Percentiles rank a stretch among this genome's conserved stretches.
These are phyloP conservation scores for Toxostoma redivivum DNA, from an alignment of 2,113 vertebrate genomes.

Conservation along the genomic window DNA sequence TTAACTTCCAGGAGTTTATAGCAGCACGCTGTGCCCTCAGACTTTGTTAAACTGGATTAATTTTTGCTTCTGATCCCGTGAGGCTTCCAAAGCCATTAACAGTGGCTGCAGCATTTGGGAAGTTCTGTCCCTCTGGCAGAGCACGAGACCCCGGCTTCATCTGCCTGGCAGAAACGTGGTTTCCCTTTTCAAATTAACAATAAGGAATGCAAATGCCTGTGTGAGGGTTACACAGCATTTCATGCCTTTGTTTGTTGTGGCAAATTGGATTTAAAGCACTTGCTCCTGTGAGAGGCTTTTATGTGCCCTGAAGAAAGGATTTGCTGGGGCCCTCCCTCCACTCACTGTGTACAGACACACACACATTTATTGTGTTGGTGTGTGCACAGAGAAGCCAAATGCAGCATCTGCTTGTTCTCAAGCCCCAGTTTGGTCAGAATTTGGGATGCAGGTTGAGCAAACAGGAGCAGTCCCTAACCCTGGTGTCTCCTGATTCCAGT, in stretches of 20 bases:
- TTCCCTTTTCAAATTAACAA: background rate
- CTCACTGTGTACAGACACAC: fast-evolving
- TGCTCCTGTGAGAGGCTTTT: background rate
- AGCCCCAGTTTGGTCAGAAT: background rate
- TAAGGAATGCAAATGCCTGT: background rate
- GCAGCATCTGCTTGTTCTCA: fast-evolving
- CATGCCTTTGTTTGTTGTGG: conserved; percentile 3
- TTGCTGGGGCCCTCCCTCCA: background rate
- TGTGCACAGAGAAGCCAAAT: fast-evolving
- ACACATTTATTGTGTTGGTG: fast-evolving
- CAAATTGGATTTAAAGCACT: conserved; percentile 16
- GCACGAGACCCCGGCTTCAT: background rate
- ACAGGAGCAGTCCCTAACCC: fast-evolving
- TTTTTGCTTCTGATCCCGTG: background rate
- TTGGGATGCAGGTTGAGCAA: background rate
- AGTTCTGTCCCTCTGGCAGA: background rate
- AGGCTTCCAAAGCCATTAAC: background rate
- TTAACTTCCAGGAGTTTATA: background rate
- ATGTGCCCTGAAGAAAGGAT: background rate
- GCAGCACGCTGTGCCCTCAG: background rate
- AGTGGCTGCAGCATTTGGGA: background rate
- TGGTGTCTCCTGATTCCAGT: fast-evolving
- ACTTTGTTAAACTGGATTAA: background rate
- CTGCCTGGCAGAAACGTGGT: background rate
- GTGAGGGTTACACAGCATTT: background rate